Percentiles rank a stretch among this genome's conserved stretches.
Conservation (phyloP, 2,797 vertebrate genomes). For the Danio tinwini region DNA sequence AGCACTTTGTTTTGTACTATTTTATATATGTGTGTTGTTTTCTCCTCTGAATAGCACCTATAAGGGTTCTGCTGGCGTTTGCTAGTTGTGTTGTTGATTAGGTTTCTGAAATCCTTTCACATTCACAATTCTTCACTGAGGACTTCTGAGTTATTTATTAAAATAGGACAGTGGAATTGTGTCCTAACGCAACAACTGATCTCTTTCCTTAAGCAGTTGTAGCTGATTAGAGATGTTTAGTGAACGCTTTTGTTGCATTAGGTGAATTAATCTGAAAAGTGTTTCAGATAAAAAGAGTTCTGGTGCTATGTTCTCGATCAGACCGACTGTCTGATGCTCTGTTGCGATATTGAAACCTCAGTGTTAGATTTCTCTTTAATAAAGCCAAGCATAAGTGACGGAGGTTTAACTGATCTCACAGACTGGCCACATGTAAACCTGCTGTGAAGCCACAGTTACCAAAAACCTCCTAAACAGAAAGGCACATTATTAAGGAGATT, state of each 20-base stretch:
- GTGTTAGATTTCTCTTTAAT: slow-evolving; percentile 34
- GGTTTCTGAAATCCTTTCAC: not conserved
- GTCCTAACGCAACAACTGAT: too few relatives aligned
- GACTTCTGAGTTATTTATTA: slow-evolving; percentile 31
- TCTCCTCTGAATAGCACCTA: not conserved
- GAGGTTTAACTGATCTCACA: not conserved
- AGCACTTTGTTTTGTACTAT: not conserved
- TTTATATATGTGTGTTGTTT: not conserved
- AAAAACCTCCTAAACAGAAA: not conserved
- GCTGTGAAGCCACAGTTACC: not conserved
- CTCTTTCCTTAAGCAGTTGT: not conserved
- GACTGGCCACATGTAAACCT: not conserved
- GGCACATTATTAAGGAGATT: not conserved
- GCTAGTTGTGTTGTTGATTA: slow-evolving; percentile 31
- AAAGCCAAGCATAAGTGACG: not conserved
- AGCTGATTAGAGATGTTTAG: not conserved
- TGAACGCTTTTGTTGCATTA: slow-evolving; percentile 26
- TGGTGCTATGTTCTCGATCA: slow-evolving; percentile 5
- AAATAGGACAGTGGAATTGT: not conserved
- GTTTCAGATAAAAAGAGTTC: not conserved
- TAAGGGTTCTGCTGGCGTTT: slow-evolving; percentile 5
- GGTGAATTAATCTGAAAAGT: not conserved
- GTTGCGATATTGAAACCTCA: not conserved
- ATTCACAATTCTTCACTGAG: not conserved
- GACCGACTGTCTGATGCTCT: not conserved